Evolutionary conservation across 2,113 vertebrate species (phyloP).

Genomic region (Podarcis cretensis): DNA sequence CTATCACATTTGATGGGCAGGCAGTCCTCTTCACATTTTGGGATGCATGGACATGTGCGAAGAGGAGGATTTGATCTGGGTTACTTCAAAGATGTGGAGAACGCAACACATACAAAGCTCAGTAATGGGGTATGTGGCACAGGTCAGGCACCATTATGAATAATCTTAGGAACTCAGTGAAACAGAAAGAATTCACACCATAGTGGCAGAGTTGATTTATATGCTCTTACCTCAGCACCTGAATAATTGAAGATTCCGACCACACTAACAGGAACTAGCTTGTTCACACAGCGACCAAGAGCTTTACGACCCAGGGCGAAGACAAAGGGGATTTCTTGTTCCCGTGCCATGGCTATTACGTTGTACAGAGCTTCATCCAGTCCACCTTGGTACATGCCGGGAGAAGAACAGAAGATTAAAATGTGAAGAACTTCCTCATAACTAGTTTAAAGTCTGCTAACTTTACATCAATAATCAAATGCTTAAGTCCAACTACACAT

Average conservation of each 20-base stretch:
- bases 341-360: conserved; percentile 96
- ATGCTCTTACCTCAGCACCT: conserved; percentile 89
- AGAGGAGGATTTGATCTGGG: not conserved
- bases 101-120: not conserved
- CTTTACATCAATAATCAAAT: not conserved
- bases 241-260: conserved; percentile 98
- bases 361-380: conserved; percentile 97
- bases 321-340: conserved; percentile 98
- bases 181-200: not conserved
- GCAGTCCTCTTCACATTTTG: not conserved
- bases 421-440: not conserved
- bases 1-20: not conserved
- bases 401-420: conserved; percentile 21
- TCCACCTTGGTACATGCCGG: conserved; percentile 81
- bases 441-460: not conserved
- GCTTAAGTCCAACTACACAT: not conserved
- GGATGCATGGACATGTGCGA: not conserved
- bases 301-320: conserved; percentile 97
- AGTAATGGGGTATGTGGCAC: not conserved
- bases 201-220: not conserved
- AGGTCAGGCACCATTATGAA: no score
- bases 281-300: conserved; percentile 97
- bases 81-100: not conserved
- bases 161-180: not conserved
- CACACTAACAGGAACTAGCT: conserved; percentile 96